phyloP scores from a whole-genome alignment of 2,797 vertebrate genomes.

The Acanthiza pusilla region DNA sequence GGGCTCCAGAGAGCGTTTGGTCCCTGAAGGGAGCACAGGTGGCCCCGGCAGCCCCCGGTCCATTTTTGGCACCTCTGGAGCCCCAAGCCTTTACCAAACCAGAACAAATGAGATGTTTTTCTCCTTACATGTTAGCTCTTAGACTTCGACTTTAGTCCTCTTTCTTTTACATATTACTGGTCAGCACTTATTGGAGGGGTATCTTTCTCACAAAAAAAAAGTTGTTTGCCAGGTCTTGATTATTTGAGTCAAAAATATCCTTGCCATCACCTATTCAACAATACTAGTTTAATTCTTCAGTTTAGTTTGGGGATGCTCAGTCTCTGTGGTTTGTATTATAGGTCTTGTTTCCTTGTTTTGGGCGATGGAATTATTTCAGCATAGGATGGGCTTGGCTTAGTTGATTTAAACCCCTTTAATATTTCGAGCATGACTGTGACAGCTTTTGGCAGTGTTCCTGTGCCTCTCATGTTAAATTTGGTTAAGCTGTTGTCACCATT shows the following conservation, averaged over 20 bases:
- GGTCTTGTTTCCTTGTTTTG: neutral
- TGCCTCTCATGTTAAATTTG: constrained; percentile 9
- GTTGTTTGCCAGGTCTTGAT: neutral
- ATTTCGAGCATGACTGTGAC: neutral
- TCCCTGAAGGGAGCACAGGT: neutral
- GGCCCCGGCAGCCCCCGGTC: rapidly evolving
- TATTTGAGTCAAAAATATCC: neutral
- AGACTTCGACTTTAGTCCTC: neutral
- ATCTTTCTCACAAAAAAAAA: neutral
- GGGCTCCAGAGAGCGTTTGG: neutral
- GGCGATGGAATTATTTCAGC: neutral
- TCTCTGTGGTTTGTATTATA: neutral
- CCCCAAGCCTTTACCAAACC: neutral
- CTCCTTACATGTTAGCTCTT: neutral
- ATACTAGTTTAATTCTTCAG: neutral
- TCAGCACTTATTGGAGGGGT: neutral
- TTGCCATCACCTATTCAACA: neutral
- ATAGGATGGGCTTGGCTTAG: neutral
- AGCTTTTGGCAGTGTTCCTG: constrained; percentile 22
- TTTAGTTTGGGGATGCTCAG: neutral
- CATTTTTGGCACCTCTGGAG: neutral
- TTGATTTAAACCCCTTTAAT: neutral
- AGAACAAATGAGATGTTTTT: neutral
- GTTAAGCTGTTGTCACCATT: constrained; percentile 45
- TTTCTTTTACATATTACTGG: neutral